Conservation (phyloP, 2,888 invertebrate species). For the Ypsolopha sequella region DNA sequence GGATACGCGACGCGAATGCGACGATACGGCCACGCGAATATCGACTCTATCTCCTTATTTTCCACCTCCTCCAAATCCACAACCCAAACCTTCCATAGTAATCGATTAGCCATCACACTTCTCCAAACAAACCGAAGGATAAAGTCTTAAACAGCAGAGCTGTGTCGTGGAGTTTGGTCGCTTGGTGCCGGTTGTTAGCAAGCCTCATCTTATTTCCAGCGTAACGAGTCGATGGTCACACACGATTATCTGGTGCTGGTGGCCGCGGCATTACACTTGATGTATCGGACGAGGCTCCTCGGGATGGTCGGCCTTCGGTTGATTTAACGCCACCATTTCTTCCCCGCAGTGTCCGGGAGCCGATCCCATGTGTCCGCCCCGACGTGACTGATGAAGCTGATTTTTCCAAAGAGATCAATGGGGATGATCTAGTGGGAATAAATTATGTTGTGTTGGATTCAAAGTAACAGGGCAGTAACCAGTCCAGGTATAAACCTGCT, state of each 20-base stretch:
- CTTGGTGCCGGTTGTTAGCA: slow-evolving; percentile 15
- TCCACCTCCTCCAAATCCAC: background rate
- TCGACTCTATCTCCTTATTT: slow-evolving; percentile 3
- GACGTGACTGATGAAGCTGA: background rate
- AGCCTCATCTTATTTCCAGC: slow-evolving; percentile 66
- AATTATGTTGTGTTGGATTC: no score
- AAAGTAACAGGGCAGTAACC: no score
- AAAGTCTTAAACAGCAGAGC: no score
- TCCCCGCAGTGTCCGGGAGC: slow-evolving; percentile 20
- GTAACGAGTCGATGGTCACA: slow-evolving; percentile 70
- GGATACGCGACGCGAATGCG: slow-evolving; percentile 36
- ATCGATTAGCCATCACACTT: no score
- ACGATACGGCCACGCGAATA: slow-evolving; percentile 10
- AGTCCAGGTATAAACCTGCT: no score
- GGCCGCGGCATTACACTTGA: slow-evolving; percentile 69
- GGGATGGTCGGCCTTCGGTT: slow-evolving; percentile 61
- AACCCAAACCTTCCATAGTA: no score
- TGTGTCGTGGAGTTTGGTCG: no score
- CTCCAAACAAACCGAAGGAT: no score
- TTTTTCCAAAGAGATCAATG: no score
- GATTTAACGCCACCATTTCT: slow-evolving; percentile 65
- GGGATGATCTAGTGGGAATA: background rate
- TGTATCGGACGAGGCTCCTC: slow-evolving; percentile 65
- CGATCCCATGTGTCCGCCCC: background rate
- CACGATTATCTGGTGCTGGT: slow-evolving; percentile 69